Percentiles rank a stretch among this genome's conserved stretches.
Conservation (phyloP, 2,113 vertebrate genomes). For the Megaleporinus macrocephalus region DNA sequence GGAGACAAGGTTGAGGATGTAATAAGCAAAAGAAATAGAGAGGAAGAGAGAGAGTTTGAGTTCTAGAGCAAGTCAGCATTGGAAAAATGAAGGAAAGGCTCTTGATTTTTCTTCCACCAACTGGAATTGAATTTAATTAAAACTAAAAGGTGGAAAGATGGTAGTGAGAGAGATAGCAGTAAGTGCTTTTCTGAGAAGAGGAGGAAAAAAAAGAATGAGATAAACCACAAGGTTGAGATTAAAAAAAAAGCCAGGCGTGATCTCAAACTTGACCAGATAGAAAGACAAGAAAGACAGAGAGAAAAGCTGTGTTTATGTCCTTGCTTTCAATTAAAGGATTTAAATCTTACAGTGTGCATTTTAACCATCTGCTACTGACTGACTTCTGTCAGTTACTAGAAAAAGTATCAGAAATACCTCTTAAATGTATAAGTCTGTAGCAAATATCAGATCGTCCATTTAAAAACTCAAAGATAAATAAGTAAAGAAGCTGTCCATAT, state of each 20-base stretch:
- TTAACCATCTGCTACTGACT: background rate
- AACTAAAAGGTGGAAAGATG: background rate
- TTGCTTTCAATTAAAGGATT: background rate
- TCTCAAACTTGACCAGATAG: background rate
- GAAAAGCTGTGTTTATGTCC: background rate
- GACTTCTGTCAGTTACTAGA: too few relatives aligned
- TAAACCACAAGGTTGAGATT: conserved; percentile 29
- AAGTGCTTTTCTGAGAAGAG: background rate
- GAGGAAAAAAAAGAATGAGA: conserved; percentile 10
- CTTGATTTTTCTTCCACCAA: background rate
- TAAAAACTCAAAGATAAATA: too few relatives aligned
- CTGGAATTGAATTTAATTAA: too few relatives aligned
- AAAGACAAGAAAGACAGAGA: background rate
- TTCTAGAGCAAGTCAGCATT: too few relatives aligned
- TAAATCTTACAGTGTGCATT: background rate
- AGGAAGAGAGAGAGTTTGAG: background rate
- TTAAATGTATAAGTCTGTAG: background rate
- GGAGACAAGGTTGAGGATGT: background rate
- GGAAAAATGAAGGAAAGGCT: background rate
- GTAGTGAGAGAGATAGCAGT: background rate
- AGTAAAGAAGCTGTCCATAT: too few relatives aligned
- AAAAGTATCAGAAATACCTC: background rate
- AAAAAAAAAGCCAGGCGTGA: background rate
- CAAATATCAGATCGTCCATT: too few relatives aligned
- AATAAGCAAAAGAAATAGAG: background rate